Evolutionary conservation across 2,888 invertebrate genomes (phyloP).

Genomic region (Sylvicola cinctus): DNA sequence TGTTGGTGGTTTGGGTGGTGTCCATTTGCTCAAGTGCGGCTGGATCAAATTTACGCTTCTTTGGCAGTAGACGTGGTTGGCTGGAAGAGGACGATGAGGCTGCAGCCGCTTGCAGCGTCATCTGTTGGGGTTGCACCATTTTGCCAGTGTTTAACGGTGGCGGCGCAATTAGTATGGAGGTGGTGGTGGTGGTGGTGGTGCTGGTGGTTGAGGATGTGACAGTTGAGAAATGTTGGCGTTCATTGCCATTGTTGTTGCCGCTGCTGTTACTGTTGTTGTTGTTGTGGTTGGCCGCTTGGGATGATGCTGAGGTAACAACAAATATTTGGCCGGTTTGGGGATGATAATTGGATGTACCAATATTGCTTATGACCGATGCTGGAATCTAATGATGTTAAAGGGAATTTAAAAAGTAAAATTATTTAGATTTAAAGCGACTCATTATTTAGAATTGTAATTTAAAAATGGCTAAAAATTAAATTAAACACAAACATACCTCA

Average conservation of each 20-base stretch:
- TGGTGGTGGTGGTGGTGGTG: neutral
- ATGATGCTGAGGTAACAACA: constrained; percentile 24
- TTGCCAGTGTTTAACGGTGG: too few relatives aligned
- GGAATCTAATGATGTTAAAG: constrained; percentile 26
- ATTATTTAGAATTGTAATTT: neutral
- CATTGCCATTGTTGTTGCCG: neutral
- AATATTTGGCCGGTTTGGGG: constrained; percentile 9
- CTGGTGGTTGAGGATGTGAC: neutral
- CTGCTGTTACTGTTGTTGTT: constrained; percentile 7
- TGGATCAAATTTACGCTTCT: constrained; percentile 47
- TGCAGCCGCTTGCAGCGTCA: too few relatives aligned
- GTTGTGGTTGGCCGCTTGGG: constrained; percentile 23
- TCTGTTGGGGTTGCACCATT: too few relatives aligned
- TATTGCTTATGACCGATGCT: constrained; percentile 36
- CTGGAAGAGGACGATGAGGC: too few relatives aligned
- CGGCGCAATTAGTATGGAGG: neutral
- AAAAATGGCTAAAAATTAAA: neutral
- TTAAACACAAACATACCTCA: constrained; percentile 10
- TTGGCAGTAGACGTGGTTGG: constrained; percentile 55
- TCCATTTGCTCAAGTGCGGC: constrained; percentile 23
- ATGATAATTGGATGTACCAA: constrained; percentile 29
- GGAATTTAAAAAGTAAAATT: constrained; percentile 1
- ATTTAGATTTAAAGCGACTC: neutral
- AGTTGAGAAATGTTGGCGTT: neutral
- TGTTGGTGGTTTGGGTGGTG: constrained; percentile 7